phyloP scores from a whole-genome alignment of 2,113 vertebrate species.

The Anguilla rostrata region DNA sequence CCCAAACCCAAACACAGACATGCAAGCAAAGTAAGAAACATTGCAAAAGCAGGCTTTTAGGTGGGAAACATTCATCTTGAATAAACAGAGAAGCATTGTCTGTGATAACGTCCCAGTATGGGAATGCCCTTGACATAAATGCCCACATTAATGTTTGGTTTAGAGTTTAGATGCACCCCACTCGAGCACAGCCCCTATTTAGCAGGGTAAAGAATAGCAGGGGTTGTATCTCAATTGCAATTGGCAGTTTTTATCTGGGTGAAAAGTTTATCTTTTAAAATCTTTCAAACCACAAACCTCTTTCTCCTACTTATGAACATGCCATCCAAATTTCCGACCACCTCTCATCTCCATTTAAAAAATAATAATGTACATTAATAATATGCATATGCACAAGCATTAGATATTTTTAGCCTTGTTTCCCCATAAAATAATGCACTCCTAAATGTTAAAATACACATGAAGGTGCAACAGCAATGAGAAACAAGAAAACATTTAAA shows the following conservation, averaged over 20 bases:
- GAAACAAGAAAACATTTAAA: slow-evolving; percentile 20
- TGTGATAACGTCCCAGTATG: background rate
- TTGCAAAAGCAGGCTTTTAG: slow-evolving; percentile 2
- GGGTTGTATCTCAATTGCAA: background rate
- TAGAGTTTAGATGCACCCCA: slow-evolving; percentile 13
- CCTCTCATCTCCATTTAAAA: background rate
- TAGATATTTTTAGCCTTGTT: slow-evolving; percentile 26
- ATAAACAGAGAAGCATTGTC: slow-evolving; percentile 15
- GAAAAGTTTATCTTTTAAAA: background rate
- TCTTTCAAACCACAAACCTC: background rate
- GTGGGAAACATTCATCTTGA: slow-evolving; percentile 23
- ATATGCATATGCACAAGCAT: background rate
- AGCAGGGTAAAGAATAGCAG: background rate
- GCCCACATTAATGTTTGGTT: background rate
- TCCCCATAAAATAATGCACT: slow-evolving; percentile 36
- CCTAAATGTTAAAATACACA: slow-evolving; percentile 24
- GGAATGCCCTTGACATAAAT: slow-evolving; percentile 22
- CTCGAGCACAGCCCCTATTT: background rate
- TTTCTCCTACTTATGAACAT: background rate
- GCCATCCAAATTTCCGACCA: background rate
- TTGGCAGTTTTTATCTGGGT: background rate
- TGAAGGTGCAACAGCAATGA: slow-evolving; percentile 40
- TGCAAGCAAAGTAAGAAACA: slow-evolving; percentile 15
- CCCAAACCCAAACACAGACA: slow-evolving; percentile 9
- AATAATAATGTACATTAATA: background rate